These are phyloP conservation scores for Trogon melanurus DNA, from an alignment of 2,113 vertebrate genomes.

Conservation along the genomic window DNA sequence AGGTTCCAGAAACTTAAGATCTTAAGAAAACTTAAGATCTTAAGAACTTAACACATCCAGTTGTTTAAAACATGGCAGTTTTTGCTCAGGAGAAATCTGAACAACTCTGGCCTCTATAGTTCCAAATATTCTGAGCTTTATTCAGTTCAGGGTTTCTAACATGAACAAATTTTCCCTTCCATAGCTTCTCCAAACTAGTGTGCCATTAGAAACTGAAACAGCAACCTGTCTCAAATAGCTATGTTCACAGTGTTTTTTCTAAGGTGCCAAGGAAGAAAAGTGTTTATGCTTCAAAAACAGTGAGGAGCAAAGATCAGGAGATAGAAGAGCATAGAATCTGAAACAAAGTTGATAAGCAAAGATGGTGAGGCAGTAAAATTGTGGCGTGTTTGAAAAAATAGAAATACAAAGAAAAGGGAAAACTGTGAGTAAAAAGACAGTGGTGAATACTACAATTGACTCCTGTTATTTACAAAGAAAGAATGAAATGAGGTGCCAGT, in stretches of 20 bases:
- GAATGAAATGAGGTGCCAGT: not conserved
- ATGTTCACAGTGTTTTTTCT: not conserved
- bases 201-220: not conserved
- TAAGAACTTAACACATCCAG: not conserved
- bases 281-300: not conserved
- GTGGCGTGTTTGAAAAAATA: not conserved
- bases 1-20: not conserved
- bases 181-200: not conserved
- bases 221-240: not conserved
- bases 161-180: not conserved
- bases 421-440: not conserved
- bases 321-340: not conserved
- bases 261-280: not conserved
- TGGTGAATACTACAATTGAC: not conserved
- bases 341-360: not conserved
- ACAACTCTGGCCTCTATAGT: not conserved
- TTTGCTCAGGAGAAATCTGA: not conserved
- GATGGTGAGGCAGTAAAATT: not conserved
- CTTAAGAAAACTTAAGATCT: not conserved
- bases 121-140: not conserved
- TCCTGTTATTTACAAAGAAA: not conserved
- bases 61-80: not conserved
- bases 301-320: not conserved
- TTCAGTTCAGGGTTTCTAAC: not conserved
- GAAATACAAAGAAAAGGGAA: not conserved